phyloP scores from a whole-genome alignment of 2,797 vertebrate species.

The Petrocephalus schoutedeni region DNA sequence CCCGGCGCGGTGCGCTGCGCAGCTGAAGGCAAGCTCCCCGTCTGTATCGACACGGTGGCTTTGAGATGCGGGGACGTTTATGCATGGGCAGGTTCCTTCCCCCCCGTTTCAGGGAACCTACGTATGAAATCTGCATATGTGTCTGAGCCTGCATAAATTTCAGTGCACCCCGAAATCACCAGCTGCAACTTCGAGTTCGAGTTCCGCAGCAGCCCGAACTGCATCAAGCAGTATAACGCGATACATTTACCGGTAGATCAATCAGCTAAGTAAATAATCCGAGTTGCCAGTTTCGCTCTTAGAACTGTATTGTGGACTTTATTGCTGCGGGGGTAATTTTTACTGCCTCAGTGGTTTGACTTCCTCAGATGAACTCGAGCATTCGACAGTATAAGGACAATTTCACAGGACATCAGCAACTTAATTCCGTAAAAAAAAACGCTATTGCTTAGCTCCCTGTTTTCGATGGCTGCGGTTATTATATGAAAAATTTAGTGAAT shows the following conservation, averaged over 20 bases:
- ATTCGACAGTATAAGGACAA: neutral
- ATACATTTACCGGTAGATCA: neutral
- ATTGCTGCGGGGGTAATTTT: neutral
- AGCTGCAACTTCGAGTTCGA: neutral
- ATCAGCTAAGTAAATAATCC: neutral
- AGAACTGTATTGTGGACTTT: neutral
- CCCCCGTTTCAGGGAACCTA: neutral
- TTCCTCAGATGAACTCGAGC: neutral
- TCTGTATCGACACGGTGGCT: neutral
- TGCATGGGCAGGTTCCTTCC: constrained; percentile 6
- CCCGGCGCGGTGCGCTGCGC: neutral
- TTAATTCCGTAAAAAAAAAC: neutral
- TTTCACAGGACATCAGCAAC: neutral
- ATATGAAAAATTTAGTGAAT: neutral
- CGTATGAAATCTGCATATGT: neutral
- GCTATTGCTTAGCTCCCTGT: neutral
- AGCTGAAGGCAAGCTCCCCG: neutral
- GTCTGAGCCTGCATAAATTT: constrained; percentile 14
- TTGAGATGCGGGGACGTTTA: neutral
- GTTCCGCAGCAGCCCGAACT: neutral
- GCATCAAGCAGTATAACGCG: neutral
- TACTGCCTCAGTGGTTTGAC: neutral
- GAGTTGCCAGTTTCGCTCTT: neutral
- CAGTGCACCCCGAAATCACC: constrained; percentile 2
- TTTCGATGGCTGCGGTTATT: neutral